A percentile compares a stretch with the other conserved stretches of the same genome.
These are phyloP conservation scores for Thamnophis elegans DNA, from an alignment of 2,797 vertebrate species.

Conservation along the genomic window DNA sequence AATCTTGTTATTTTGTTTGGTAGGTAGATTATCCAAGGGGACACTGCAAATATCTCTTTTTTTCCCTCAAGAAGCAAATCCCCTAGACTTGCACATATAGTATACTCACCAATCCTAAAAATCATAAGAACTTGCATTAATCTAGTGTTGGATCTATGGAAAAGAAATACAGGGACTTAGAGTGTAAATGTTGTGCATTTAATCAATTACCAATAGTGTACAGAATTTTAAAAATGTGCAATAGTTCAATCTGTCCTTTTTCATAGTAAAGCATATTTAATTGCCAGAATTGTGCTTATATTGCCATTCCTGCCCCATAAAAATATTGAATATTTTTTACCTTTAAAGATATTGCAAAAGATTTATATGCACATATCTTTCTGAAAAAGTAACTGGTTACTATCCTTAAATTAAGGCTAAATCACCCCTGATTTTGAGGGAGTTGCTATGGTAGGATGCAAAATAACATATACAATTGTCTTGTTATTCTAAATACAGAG, in stretches of 20 bases:
- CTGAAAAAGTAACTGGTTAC: not conserved
- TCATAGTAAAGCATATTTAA: not conserved
- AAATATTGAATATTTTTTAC: not conserved
- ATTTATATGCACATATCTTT: not conserved
- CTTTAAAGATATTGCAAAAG: not conserved
- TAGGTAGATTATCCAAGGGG: not conserved
- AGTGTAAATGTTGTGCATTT: not conserved
- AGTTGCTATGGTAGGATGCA: not conserved
- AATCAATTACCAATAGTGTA: not conserved
- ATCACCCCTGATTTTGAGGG: not conserved
- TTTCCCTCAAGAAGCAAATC: not conserved
- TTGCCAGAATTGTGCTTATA: not conserved
- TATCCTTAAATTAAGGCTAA: not conserved
- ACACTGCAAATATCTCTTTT: not conserved
- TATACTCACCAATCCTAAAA: not conserved
- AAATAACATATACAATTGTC: not conserved
- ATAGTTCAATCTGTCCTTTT: not conserved
- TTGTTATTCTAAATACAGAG: not conserved
- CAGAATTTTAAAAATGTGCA: not conserved
- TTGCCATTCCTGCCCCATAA: not conserved
- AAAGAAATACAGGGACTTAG: not conserved
- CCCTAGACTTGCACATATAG: not conserved
- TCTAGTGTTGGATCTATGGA: not conserved
- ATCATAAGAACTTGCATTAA: not conserved
- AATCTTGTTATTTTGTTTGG: constrained; percentile 17